These are phyloP conservation scores for Fragum sueziense DNA, from an alignment of 2,888 invertebrate genomes.

Conservation along the genomic window DNA sequence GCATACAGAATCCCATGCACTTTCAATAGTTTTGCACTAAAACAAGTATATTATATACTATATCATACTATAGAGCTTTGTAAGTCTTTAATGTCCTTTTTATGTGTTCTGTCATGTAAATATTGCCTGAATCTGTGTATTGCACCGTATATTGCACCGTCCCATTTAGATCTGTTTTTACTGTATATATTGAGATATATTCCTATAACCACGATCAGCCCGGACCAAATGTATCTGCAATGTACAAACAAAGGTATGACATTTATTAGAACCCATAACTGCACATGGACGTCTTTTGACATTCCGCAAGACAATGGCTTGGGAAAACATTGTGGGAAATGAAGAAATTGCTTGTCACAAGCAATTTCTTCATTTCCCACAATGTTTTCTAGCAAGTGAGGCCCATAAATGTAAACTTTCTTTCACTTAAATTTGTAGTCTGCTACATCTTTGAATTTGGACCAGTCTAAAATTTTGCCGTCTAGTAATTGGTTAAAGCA, in stretches of 20 bases:
- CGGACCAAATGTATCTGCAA: constrained; percentile 95
- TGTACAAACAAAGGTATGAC: constrained; percentile 3
- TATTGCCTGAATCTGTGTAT: constrained; percentile 27
- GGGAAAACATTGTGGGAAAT: background rate
- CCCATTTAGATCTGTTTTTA: constrained; percentile 85
- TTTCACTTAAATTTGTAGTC: too few species aligned
- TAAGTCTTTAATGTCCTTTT: background rate
- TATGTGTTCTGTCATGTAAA: background rate
- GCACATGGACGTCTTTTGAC: too few species aligned
- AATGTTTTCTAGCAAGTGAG: background rate
- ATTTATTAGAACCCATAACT: too few species aligned
- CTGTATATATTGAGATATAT: constrained; percentile 97
- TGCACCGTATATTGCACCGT: constrained; percentile 55
- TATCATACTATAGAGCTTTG: constrained; percentile 7
- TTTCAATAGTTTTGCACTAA: background rate
- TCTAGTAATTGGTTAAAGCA: too few species aligned
- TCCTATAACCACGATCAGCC: constrained; percentile 92
- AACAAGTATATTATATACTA: background rate
- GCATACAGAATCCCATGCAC: background rate
- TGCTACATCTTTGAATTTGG: too few species aligned
- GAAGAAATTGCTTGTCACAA: background rate
- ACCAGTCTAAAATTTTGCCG: too few species aligned
- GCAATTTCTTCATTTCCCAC: background rate
- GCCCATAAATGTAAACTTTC: too few species aligned
- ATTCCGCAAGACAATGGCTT: too few species aligned